Evolutionary conservation across 2,888 invertebrate genomes (phyloP).

Genomic region (Mimas tiliae): DNA sequence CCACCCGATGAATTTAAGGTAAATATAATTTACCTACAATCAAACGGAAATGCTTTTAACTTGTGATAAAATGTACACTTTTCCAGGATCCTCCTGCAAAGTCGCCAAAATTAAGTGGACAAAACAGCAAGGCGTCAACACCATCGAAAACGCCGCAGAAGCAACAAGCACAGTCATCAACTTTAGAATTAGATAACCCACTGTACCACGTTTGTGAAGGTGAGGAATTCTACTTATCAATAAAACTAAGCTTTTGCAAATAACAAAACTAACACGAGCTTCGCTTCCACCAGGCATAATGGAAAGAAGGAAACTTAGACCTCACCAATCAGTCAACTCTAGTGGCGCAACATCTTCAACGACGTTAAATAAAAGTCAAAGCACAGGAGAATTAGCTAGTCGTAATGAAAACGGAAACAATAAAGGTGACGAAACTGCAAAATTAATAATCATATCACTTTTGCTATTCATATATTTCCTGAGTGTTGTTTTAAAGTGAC

Average conservation of each 20-base stretch:
- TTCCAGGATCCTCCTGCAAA: constrained; percentile 75
- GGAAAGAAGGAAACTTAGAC: constrained; percentile 76
- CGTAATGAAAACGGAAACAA: constrained; percentile 73
- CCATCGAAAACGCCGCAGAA: constrained; percentile 73
- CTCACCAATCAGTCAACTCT: constrained; percentile 69
- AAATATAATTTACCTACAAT: constrained; percentile 33
- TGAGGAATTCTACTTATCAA: constrained; percentile 56
- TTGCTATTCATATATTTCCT: neutral
- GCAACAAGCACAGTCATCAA: constrained; percentile 63
- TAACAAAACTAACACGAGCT: constrained; percentile 55
- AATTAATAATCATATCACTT: neutral
- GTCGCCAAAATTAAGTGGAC: constrained; percentile 73
- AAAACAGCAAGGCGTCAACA: constrained; percentile 78
- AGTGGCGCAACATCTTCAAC: constrained; percentile 52
- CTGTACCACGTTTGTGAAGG: constrained; percentile 93
- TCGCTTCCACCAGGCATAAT: constrained; percentile 73
- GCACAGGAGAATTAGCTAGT: constrained; percentile 82
- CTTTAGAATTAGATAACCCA: constrained; percentile 87
- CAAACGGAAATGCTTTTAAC: constrained; percentile 30
- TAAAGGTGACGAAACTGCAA: constrained; percentile 48
- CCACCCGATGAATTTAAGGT: constrained; percentile 90
- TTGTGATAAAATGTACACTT: neutral
- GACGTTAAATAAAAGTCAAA: constrained; percentile 83
- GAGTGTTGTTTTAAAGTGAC: neutral
- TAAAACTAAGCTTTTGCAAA: constrained; percentile 52